A percentile compares a stretch with the other conserved stretches of the same genome.
Conservation (phyloP, 2,888 invertebrate genomes). For the Phyllotreta cruciferae region DNA sequence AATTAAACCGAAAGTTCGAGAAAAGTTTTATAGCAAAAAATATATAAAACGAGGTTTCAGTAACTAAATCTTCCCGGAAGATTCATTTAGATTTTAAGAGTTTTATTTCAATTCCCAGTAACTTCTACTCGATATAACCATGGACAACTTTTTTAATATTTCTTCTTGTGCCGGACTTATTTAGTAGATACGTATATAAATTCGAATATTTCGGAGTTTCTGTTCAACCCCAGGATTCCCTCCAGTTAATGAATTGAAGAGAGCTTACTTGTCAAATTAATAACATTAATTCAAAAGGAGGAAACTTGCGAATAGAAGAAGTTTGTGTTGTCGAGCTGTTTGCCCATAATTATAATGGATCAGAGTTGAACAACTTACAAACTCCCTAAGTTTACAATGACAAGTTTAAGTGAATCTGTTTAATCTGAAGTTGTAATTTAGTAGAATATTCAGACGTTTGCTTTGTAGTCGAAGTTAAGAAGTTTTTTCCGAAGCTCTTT, state of each 20-base stretch:
- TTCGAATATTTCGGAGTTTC: too few species aligned
- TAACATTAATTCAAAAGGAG: conserved; percentile 9
- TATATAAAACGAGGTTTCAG: background rate
- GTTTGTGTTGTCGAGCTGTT: conserved; percentile 19
- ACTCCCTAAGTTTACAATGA: conserved; percentile 24
- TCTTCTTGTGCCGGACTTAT: too few species aligned
- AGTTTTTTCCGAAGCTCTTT: background rate
- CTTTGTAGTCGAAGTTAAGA: conserved; percentile 4
- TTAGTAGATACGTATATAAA: too few species aligned
- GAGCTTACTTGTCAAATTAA: conserved; percentile 15
- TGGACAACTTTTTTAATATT: too few species aligned
- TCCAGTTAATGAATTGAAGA: background rate
- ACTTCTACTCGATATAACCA: too few species aligned
- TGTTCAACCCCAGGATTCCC: too few species aligned
- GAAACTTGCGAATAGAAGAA: conserved; percentile 19
- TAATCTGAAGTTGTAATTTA: conserved; percentile 12
- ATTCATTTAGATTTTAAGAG: too few species aligned
- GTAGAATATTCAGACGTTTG: conserved; percentile 1
- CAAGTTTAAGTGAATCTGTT: conserved; percentile 25
- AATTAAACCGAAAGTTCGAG: conserved; percentile 10
- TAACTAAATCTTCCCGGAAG: too few species aligned
- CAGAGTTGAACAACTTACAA: conserved; percentile 24
- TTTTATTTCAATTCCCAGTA: too few species aligned
- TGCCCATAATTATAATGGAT: conserved; percentile 22
- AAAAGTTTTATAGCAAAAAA: background rate